Conservation (phyloP, 2,113 vertebrate genomes). For the Rhinogobius similis region DNA sequence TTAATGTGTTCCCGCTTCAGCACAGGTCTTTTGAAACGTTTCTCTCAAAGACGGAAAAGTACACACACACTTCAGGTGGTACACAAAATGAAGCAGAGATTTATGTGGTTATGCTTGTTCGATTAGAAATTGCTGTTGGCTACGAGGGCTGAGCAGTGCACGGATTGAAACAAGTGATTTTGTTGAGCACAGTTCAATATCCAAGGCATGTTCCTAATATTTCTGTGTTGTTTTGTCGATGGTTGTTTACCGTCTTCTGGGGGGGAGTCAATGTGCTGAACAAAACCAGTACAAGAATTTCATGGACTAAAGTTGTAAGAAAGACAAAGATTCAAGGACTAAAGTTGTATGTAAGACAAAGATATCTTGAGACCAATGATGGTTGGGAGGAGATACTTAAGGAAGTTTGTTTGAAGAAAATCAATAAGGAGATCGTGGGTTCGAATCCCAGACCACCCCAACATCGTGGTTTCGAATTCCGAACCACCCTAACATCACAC, state of each 20-base stretch:
- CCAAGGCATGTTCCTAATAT: constrained; percentile 14
- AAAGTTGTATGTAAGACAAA: neutral
- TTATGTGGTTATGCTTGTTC: constrained; percentile 41
- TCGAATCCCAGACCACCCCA: no score
- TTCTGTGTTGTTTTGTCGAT: constrained; percentile 4
- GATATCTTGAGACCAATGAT: no score
- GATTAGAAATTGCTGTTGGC: constrained; percentile 37
- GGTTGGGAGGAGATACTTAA: no score
- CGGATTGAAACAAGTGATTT: constrained; percentile 39
- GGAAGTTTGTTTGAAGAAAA: no score
- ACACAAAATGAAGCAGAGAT: constrained; percentile 23
- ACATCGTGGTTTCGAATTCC: no score
- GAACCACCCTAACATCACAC: no score
- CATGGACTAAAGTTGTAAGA: neutral
- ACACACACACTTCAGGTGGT: neutral
- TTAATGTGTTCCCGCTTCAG: constrained; percentile 33
- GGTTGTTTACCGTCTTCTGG: neutral
- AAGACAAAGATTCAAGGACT: neutral
- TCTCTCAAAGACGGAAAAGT: constrained; percentile 9
- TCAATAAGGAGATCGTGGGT: no score
- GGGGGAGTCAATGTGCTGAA: neutral
- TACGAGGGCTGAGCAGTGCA: constrained; percentile 6
- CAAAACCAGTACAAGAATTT: neutral
- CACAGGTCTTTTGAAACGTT: constrained; percentile 30
- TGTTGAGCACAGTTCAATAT: constrained; percentile 40